These are phyloP conservation scores for Furnarius figulus DNA, from an alignment of 2,113 vertebrate genomes.

Conservation along the genomic window DNA sequence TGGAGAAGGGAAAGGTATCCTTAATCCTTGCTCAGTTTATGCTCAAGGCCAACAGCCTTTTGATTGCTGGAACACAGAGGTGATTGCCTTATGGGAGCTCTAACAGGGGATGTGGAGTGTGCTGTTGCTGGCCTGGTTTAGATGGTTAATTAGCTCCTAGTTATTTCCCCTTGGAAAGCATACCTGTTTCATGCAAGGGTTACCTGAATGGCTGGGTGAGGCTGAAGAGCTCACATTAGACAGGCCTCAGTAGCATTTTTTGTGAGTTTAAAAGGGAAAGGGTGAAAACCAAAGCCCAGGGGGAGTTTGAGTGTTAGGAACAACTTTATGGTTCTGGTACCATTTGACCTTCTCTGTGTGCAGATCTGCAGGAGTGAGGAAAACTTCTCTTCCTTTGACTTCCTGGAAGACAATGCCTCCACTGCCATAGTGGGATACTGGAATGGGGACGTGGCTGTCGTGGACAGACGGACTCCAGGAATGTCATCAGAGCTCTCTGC, in stretches of 20 bases:
- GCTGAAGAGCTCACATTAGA: neutral
- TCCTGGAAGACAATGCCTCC: constrained; percentile 75
- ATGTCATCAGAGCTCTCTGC: constrained; percentile 70
- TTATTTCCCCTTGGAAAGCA: neutral
- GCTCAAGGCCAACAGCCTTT: neutral
- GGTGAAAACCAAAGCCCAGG: neutral
- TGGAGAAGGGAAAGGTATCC: neutral
- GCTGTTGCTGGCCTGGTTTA: neutral
- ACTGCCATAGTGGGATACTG: constrained; percentile 77
- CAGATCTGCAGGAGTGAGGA: constrained; percentile 80
- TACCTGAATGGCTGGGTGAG: neutral
- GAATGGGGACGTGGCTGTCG: constrained; percentile 74
- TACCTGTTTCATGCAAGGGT: neutral
- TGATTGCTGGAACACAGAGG: neutral
- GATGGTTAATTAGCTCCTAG: neutral
- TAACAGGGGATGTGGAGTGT: neutral
- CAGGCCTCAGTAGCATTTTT: neutral
- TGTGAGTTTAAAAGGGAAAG: neutral
- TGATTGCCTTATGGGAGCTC: neutral
- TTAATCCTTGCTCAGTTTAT: neutral
- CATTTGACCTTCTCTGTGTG: neutral
- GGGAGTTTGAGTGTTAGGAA: neutral
- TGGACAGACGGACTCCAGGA: constrained; percentile 83
- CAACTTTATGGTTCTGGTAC: accelerated
- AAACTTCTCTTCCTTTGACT: constrained; percentile 83